Evolutionary conservation across 2,888 invertebrate species (phyloP), one percentile per base, ranked within the genome.

Genomic region (Platynereis dumerilii): DNA sequence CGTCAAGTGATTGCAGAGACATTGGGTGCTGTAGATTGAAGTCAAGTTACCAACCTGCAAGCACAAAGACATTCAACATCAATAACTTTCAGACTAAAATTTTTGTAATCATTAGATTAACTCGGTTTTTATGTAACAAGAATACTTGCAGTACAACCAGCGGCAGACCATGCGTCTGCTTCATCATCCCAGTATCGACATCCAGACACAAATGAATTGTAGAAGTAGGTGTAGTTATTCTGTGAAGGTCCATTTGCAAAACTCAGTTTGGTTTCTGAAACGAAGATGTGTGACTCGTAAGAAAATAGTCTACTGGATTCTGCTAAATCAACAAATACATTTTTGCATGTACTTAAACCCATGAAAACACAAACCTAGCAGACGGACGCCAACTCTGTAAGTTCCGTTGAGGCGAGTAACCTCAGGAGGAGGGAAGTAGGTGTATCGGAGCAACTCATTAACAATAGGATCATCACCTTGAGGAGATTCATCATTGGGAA

Each of bases 1-100:
- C 2, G 84, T 84, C 72, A 83, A 72, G 67, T 83, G 84, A 48
- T 71, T 78, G 60, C 81, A 82, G 28, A 78, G 66, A 66, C 83
- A 83, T 63, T 78, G 77, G 0, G 82, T 82, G 42, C 72, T 70
- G 65, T 74, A 74, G 34, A 73, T 73, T 15, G 78, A 79, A 1
- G 82, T 82, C 54, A 73, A 60, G n/a, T 72, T 72, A 0, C 80
- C 79, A 15, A 81, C 79, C 82, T 82, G 53, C 5, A 48, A n/a
- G 22, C 10, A 17, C 10, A 42, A 42, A 42, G n/a, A n/a, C n/a
- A n/a, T n/a, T n/a, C n/a, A n/a, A n/a, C n/a, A n/a, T n/a, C n/a
- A n/a, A n/a, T n/a, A n/a, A n/a, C n/a, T n/a, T n/a, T n/a, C n/a
- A n/a, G n/a, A n/a, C n/a, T n/a, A n/a, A n/a, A n/a, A n/a, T n/a